A percentile compares a stretch with the other conserved stretches of the same genome.
Evolutionary conservation across 2,888 invertebrate species (phyloP).

Genomic region (Encarsia formosa): DNA sequence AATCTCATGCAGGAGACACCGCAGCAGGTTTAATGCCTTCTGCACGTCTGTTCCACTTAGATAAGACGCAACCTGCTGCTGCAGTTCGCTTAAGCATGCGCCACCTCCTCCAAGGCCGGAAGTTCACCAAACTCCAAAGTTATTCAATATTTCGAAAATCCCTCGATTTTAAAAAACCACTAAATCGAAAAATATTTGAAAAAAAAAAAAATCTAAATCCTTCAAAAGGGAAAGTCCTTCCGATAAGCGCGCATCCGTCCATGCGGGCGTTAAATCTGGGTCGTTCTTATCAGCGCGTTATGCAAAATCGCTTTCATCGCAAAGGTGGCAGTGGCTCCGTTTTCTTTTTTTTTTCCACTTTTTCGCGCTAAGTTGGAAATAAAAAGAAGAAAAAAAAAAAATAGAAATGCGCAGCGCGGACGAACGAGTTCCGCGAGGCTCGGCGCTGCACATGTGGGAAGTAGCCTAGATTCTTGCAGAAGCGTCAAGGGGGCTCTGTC

Average conservation of each 20-base stretch:
- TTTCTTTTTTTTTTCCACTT: not conserved
- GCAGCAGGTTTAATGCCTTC: not conserved
- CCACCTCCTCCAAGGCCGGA: no score
- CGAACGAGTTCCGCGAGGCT: not conserved
- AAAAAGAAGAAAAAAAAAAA: no score
- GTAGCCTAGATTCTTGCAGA: not conserved
- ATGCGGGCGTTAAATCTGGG: slow-evolving; percentile 43
- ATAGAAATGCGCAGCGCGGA: no score
- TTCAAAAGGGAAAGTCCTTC: slow-evolving; percentile 11
- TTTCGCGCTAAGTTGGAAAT: no score
- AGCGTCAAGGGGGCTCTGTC: not conserved
- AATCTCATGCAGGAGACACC: no score
- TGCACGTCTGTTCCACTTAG: slow-evolving; percentile 18
- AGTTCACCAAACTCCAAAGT: no score
- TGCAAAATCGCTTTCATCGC: slow-evolving; percentile 28
- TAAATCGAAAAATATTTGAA: no score
- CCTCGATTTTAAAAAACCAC: no score
- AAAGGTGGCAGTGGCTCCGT: not conserved
- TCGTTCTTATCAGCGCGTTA: slow-evolving; percentile 29
- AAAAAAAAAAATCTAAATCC: no score
- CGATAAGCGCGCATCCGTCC: slow-evolving; percentile 11
- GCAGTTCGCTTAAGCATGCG: no score
- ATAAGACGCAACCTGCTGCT: slow-evolving; percentile 9
- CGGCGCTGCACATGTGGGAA: not conserved
- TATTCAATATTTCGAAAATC: no score